These are phyloP conservation scores for Andrena camellia DNA, from an alignment of 2,888 invertebrate species.

Conservation along the genomic window DNA sequence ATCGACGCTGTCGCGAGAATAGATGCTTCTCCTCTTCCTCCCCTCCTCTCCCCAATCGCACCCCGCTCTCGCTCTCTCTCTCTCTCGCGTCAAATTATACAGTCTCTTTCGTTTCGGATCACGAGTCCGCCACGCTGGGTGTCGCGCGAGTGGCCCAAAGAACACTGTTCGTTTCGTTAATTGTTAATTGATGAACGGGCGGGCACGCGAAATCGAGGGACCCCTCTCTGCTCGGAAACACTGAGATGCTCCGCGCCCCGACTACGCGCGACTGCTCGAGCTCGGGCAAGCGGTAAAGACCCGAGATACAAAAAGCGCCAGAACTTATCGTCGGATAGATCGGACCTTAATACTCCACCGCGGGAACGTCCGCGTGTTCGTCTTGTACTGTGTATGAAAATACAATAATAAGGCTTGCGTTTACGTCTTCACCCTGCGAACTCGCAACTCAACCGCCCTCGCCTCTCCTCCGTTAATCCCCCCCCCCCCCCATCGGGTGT, in stretches of 20 bases:
- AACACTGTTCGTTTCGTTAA: slow-evolving; percentile 39
- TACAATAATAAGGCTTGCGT: slow-evolving; percentile 57
- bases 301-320: slow-evolving; percentile 38
- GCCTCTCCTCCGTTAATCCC: slow-evolving; percentile 3
- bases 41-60: not conserved
- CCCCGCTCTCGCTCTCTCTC: not conserved
- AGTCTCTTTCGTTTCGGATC: not conserved
- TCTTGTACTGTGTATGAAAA: slow-evolving; percentile 54
- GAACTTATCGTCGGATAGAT: slow-evolving; percentile 49
- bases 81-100: not conserved
- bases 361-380: slow-evolving; percentile 27
- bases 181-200: slow-evolving; percentile 29
- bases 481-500: slow-evolving; percentile 6
- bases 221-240: slow-evolving; percentile 54
- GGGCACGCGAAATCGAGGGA: slow-evolving; percentile 17
- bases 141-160: slow-evolving; percentile 23
- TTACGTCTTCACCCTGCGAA: slow-evolving; percentile 32
- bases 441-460: slow-evolving; percentile 37
- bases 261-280: slow-evolving; percentile 20
- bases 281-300: slow-evolving; percentile 18
- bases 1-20: slow-evolving; percentile 54
- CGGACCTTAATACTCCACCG: not conserved
- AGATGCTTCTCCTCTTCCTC: slow-evolving; percentile 30
- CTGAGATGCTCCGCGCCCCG: slow-evolving; percentile 33
- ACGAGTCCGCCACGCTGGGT: slow-evolving; percentile 5